Evolutionary conservation across 2,888 invertebrate species (phyloP).

Genomic region (Andrena haemorrhoa): DNA sequence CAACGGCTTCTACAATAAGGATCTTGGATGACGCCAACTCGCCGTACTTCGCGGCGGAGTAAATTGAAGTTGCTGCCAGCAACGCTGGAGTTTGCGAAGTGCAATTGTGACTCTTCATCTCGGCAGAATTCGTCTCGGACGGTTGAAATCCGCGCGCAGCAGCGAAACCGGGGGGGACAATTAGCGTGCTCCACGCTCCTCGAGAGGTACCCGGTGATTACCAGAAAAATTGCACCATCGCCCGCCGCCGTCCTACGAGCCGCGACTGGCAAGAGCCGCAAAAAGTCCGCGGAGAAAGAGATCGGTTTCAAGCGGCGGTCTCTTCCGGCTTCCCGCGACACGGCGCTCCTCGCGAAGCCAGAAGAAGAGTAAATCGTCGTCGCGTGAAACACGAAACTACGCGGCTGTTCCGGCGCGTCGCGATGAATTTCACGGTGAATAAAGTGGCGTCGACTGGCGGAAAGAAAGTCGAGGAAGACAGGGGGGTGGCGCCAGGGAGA

Average conservation of each 20-base stretch:
- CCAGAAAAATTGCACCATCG: not conserved
- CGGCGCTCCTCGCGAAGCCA: constrained; percentile 23
- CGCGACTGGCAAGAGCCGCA: not conserved
- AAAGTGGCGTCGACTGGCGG: constrained; percentile 48
- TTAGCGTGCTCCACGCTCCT: not conserved
- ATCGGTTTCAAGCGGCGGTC: constrained; percentile 23
- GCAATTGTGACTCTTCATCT: not conserved
- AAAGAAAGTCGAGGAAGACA: constrained; percentile 30
- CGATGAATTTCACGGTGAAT: constrained; percentile 70
- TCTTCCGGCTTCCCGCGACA: not conserved
- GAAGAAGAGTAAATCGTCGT: constrained; percentile 66
- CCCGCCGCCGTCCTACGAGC: not conserved
- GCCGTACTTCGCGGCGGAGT: not conserved
- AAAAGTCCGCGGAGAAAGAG: not conserved
- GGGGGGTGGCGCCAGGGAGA: not conserved
- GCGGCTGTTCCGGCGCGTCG: constrained; percentile 59
- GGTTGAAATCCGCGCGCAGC: not conserved
- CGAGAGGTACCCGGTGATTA: not conserved
- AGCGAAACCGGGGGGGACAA: not conserved
- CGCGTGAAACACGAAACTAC: constrained; percentile 65
- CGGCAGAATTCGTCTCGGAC: not conserved
- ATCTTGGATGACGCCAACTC: not conserved
- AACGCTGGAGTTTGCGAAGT: not conserved
- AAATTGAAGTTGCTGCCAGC: not conserved
- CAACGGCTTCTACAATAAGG: constrained; percentile 4